Conservation (phyloP, 2,113 vertebrate species). For the Prolemur simus region DNA sequence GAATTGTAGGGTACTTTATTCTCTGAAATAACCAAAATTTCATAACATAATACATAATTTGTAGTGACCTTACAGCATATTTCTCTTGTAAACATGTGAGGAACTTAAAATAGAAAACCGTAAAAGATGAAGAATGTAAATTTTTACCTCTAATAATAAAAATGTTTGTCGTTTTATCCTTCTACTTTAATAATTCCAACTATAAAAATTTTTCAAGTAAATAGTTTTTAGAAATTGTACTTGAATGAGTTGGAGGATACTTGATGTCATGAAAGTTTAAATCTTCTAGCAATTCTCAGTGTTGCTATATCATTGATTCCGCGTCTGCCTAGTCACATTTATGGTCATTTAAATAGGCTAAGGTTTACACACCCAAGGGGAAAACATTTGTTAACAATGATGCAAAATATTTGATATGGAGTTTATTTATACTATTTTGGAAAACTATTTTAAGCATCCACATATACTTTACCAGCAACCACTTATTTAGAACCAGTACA, state of each 20-base stretch:
- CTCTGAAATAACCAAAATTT: not conserved
- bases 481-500: not conserved
- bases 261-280: constrained; percentile 13
- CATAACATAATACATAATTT: not conserved
- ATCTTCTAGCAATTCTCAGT: not conserved
- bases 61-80: not conserved
- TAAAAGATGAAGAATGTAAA: not conserved
- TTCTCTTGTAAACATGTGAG: constrained; percentile 26
- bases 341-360: not conserved
- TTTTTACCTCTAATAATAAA: constrained; percentile 47
- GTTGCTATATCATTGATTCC: not conserved
- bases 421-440: not conserved
- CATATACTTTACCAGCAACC: not conserved
- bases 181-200: constrained; percentile 7
- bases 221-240: not conserved
- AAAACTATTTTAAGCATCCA: not conserved
- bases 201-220: constrained; percentile 16
- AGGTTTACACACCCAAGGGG: not conserved
- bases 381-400: not conserved
- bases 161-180: not conserved
- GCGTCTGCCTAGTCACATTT: not conserved
- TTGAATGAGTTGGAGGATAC: not conserved
- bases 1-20: not conserved
- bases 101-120: constrained; percentile 25
- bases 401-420: not conserved